phyloP scores from a whole-genome alignment of 2,113 vertebrate genomes.

The Axis porcinus region DNA sequence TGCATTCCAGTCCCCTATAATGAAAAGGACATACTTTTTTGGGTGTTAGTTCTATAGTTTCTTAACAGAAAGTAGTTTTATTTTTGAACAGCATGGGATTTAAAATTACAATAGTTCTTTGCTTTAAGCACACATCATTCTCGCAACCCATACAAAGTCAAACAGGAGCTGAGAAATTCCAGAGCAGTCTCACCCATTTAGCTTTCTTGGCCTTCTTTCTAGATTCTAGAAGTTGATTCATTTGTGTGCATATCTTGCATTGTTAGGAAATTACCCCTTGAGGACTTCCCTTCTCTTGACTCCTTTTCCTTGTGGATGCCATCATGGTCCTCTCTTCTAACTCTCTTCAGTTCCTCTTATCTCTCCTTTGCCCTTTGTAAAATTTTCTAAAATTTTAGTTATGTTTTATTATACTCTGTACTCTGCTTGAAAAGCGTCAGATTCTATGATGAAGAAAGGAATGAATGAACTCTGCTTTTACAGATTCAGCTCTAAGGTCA shows the following conservation, averaged over 20 bases:
- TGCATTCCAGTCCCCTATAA: too few species aligned
- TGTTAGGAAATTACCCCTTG: neutral
- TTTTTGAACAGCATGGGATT: neutral
- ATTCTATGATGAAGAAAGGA: neutral
- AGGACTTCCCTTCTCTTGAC: neutral
- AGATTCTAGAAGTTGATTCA: neutral
- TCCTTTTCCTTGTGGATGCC: neutral
- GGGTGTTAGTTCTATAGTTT: neutral
- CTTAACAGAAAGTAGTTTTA: neutral
- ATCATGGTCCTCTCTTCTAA: neutral
- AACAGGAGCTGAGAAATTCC: neutral
- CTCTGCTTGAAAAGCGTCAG: neutral
- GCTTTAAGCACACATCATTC: neutral
- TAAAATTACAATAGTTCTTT: neutral
- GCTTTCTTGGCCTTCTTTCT: neutral
- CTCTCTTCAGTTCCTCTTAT: neutral
- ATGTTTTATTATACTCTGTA: neutral
- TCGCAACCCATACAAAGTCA: neutral
- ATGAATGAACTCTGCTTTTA: neutral
- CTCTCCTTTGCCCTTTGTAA: neutral
- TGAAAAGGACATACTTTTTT: too few species aligned
- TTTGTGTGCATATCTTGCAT: neutral
- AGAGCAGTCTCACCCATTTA: neutral
- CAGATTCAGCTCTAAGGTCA: neutral
- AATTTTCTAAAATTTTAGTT: neutral